phyloP scores from a whole-genome alignment of 2,113 vertebrate species.

The Columba janthina region DNA sequence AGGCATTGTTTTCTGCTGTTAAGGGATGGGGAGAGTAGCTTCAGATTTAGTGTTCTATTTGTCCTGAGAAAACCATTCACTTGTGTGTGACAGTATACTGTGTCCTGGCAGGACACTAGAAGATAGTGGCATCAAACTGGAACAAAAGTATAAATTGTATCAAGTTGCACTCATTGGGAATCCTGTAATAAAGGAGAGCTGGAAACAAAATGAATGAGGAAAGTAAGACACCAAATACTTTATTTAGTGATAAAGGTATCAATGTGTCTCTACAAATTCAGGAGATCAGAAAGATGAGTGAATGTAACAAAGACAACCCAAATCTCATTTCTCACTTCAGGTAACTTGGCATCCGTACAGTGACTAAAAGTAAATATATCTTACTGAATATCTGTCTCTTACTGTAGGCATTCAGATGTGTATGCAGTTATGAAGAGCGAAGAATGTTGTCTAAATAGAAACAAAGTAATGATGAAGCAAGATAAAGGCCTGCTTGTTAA shows the following conservation, averaged over 20 bases:
- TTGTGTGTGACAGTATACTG: background rate
- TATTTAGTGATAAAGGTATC: background rate
- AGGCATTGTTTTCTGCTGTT: background rate
- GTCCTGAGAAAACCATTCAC: fast-evolving
- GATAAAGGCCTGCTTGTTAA: background rate
- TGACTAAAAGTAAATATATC: background rate
- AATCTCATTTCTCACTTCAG: background rate
- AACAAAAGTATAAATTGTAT: background rate
- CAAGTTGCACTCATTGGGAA: background rate
- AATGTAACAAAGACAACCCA: background rate
- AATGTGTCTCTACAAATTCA: background rate
- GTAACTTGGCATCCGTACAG: background rate
- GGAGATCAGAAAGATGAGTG: background rate
- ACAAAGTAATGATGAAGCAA: background rate
- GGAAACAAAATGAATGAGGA: background rate
- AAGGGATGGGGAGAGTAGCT: background rate
- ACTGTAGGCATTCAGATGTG: background rate
- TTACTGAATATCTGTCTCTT: background rate
- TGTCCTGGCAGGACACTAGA: background rate
- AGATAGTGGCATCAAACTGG: background rate
- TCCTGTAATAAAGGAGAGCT: background rate
- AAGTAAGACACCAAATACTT: background rate
- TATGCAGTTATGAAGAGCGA: background rate
- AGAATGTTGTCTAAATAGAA: background rate
- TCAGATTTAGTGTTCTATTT: background rate